Evolutionary conservation across 2,113 vertebrate species (phyloP).

Genomic region (Casuarius casuarius): DNA sequence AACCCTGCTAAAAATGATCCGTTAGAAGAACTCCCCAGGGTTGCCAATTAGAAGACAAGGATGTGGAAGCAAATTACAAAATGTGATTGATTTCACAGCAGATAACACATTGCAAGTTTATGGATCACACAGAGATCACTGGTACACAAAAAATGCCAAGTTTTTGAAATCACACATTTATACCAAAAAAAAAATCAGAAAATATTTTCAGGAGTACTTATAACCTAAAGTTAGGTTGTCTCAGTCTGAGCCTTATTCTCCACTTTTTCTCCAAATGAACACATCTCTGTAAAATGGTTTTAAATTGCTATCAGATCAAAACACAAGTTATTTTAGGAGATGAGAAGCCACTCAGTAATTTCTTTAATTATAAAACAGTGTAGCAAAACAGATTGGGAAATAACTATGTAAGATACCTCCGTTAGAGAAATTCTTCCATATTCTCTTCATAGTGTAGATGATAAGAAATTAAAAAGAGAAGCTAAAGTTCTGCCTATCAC

Average conservation of each 20-base stretch:
- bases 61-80: not conserved
- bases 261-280: not conserved
- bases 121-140: not conserved
- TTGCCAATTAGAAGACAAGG: slow-evolving; percentile 18
- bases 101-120: not conserved
- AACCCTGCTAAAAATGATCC: not conserved
- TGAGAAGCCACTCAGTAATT: slow-evolving; percentile 24
- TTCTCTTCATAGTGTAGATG: not conserved
- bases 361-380: not conserved
- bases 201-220: not conserved
- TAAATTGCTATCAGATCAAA: not conserved
- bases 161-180: not conserved
- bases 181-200: not conserved
- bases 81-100: not conserved
- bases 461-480: not conserved
- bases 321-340: not conserved
- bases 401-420: not conserved
- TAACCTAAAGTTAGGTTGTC: not conserved
- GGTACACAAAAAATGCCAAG: not conserved
- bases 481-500: not conserved
- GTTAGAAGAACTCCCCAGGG: not conserved
- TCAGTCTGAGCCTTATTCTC: not conserved
- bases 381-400: not conserved
- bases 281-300: not conserved
- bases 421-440: not conserved